Evolutionary conservation across 2,797 vertebrate species (phyloP).

Genomic region (Corythornis leucogaster): DNA sequence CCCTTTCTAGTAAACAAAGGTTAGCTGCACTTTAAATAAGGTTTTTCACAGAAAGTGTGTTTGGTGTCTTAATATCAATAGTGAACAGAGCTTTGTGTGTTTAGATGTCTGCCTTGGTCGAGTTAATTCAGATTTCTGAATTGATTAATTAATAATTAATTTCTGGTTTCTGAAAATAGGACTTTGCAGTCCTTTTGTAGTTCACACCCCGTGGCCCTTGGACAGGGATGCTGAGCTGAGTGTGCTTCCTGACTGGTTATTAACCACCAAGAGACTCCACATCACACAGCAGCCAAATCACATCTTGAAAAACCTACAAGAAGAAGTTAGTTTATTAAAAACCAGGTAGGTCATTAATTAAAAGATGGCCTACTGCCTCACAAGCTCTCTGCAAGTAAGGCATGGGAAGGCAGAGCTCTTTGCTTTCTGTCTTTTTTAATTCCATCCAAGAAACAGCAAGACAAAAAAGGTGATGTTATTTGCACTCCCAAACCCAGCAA

Average conservation of each 20-base stretch:
- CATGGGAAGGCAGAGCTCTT: not conserved
- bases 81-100: not conserved
- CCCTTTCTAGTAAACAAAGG: not conserved
- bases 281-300: not conserved
- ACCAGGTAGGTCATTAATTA: not conserved
- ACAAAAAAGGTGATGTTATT: not conserved
- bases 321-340: not conserved
- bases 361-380: not conserved
- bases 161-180: not conserved
- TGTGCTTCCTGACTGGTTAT: not conserved
- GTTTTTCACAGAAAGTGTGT: not conserved
- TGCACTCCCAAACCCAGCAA: not conserved
- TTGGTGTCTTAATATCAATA: not conserved
- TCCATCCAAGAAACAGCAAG: not conserved
- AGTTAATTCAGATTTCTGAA: not conserved
- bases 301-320: not conserved
- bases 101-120: not conserved
- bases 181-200: not conserved
- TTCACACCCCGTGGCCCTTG: not conserved
- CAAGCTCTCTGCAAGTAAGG: not conserved
- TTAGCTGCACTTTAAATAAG: not conserved
- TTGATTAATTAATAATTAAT: constrained; percentile 11
- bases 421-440: not conserved
- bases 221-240: not conserved
- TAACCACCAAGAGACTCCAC: not conserved